phyloP scores from a whole-genome alignment of 2,113 vertebrate genomes.

The Muntiacus reevesi region DNA sequence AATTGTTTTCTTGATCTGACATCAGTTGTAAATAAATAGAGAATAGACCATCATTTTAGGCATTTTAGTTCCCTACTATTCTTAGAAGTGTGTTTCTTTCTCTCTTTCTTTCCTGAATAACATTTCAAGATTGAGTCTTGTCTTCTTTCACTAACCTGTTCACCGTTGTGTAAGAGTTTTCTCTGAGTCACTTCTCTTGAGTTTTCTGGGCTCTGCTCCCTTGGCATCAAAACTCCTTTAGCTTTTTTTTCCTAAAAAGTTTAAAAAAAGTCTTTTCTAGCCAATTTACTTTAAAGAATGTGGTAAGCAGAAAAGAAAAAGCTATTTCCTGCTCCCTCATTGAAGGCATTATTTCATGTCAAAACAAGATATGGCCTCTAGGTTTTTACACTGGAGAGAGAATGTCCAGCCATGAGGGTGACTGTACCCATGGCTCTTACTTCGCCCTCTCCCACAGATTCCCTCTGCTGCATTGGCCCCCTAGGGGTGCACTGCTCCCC shows the following conservation, averaged over 20 bases:
- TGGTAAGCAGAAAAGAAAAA: not conserved
- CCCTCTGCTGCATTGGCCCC: not conserved
- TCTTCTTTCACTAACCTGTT: not conserved
- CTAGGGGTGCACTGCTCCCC: not conserved
- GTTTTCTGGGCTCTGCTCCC: not conserved
- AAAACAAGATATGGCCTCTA: not conserved
- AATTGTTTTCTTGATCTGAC: not conserved
- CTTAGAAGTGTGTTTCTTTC: not conserved
- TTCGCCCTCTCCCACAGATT: not conserved
- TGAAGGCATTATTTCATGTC: not conserved
- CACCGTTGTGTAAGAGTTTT: not conserved
- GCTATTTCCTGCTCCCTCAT: not conserved
- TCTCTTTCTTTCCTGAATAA: not conserved
- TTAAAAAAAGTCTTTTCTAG: not conserved
- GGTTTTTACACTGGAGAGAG: not conserved
- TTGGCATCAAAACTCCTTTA: not conserved
- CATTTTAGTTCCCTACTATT: not conserved
- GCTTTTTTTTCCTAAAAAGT: not conserved
- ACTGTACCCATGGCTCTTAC: not conserved
- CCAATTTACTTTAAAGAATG: not conserved
- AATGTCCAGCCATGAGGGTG: not conserved
- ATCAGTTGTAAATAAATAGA: not conserved
- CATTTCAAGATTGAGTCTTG: not conserved
- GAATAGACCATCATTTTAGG: not conserved
- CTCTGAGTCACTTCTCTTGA: not conserved